These are phyloP conservation scores for Pseudomyrmex gracilis DNA, from an alignment of 1,140 invertebrate species.

Conservation along the genomic window DNA sequence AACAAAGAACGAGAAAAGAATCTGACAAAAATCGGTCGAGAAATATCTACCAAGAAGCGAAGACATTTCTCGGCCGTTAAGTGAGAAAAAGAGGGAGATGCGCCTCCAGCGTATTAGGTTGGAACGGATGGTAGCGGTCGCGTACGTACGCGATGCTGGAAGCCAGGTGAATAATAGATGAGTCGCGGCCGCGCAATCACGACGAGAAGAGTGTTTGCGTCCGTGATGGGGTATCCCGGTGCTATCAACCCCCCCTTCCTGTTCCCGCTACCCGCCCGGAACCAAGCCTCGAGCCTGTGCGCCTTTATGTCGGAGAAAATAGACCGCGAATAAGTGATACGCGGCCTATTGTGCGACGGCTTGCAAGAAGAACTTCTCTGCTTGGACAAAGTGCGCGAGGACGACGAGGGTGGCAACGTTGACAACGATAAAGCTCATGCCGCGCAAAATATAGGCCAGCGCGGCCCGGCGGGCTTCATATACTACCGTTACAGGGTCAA, in stretches of 20 bases:
- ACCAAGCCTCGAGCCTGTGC: slow-evolving; percentile 60
- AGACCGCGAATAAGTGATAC: slow-evolving; percentile 84
- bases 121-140: slow-evolving; percentile 61
- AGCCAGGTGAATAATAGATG: slow-evolving; percentile 84
- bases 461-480: not conserved
- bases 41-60: slow-evolving; percentile 5
- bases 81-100: slow-evolving; percentile 23
- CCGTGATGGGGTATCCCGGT: slow-evolving; percentile 79
- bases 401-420: slow-evolving; percentile 9
- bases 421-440: slow-evolving; percentile 48
- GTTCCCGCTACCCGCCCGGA: slow-evolving; percentile 37
- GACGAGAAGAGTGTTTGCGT: slow-evolving; percentile 82
- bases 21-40: not conserved
- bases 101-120: slow-evolving; percentile 40
- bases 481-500: slow-evolving; percentile 60
- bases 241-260: slow-evolving; percentile 68
- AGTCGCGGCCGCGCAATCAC: slow-evolving; percentile 84
- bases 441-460: slow-evolving; percentile 49
- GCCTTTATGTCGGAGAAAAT: slow-evolving; percentile 78
- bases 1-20: not conserved
- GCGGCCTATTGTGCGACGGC: slow-evolving; percentile 65
- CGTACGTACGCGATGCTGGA: slow-evolving; percentile 69
- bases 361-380: slow-evolving; percentile 6
- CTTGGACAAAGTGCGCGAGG: slow-evolving; percentile 35
- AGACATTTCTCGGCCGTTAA: slow-evolving; percentile 1